These are phyloP conservation scores for Tryphoninae sp. DNA, from an alignment of 2,888 invertebrate genomes.

Conservation along the genomic window DNA sequence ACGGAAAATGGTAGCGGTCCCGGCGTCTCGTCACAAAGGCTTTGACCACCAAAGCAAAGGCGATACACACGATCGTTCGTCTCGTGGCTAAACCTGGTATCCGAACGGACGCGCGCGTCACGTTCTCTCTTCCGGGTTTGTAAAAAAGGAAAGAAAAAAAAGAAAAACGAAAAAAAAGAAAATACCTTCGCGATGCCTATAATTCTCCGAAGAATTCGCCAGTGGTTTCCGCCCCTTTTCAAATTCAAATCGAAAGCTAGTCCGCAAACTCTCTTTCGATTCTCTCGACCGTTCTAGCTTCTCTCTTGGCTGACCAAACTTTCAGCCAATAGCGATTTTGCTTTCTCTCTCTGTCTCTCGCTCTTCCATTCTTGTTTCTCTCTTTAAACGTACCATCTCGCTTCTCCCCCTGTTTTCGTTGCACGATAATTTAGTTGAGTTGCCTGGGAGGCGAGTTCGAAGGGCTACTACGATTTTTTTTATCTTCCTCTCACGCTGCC, in stretches of 20 bases:
- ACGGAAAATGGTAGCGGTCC: slow-evolving; percentile 50
- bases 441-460: slow-evolving; percentile 68
- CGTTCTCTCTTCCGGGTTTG: slow-evolving; percentile 63
- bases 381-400: slow-evolving; percentile 45
- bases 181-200: slow-evolving; percentile 59
- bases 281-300: slow-evolving; percentile 39
- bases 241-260: slow-evolving; percentile 69
- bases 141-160: slow-evolving; percentile 25
- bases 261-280: slow-evolving; percentile 45
- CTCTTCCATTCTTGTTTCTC: slow-evolving; percentile 26
- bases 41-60: slow-evolving; percentile 25
- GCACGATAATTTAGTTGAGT: slow-evolving; percentile 70
- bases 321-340: slow-evolving; percentile 51
- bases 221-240: slow-evolving; percentile 63
- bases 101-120: slow-evolving; percentile 40
- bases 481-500: slow-evolving; percentile 63
- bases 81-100: slow-evolving; percentile 40
- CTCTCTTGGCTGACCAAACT: slow-evolving; percentile 53
- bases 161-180: slow-evolving; percentile 18
- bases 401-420: slow-evolving; percentile 65
- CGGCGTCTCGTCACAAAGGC: slow-evolving; percentile 59
- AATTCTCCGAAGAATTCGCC: slow-evolving; percentile 65
- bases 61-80: slow-evolving; percentile 42
- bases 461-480: slow-evolving; percentile 66
- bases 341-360: slow-evolving; percentile 16